Percentiles rank a stretch among this genome's conserved stretches.
phyloP scores from a whole-genome alignment of 1,140 invertebrate species.

The Matsumurasca onukii region DNA sequence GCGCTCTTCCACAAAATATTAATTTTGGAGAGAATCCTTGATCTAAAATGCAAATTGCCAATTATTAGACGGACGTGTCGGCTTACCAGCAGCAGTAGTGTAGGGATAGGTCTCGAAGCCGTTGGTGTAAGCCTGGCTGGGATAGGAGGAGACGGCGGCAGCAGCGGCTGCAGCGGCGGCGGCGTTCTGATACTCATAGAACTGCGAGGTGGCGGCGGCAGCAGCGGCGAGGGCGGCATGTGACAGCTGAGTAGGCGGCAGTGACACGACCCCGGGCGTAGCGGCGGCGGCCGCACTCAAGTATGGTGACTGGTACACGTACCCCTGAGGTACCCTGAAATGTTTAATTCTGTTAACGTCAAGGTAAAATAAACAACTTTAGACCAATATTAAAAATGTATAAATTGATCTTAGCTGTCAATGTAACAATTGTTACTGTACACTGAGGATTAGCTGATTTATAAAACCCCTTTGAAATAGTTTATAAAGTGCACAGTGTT shows the following conservation, averaged over 20 bases:
- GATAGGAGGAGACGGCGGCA: slow-evolving; percentile 44
- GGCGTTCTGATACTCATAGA: slow-evolving; percentile 50
- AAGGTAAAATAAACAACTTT: no score
- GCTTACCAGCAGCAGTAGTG: slow-evolving; percentile 41
- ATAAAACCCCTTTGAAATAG: no score
- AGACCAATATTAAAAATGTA: no score
- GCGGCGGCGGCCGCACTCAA: slow-evolving; percentile 41
- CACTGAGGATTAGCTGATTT: no score
- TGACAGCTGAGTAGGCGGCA: slow-evolving; percentile 43
- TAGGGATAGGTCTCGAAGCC: slow-evolving; percentile 45
- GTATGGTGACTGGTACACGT: slow-evolving; percentile 49
- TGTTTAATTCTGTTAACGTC: no score
- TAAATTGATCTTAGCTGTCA: no score
- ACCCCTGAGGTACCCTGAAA: slow-evolving; percentile 48
- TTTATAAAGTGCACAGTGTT: no score
- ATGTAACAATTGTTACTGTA: no score
- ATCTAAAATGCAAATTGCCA: no score
- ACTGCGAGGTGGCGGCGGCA: slow-evolving; percentile 44
- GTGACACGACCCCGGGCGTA: slow-evolving; percentile 44
- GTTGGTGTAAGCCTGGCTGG: slow-evolving; percentile 44
- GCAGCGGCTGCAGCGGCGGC: slow-evolving; percentile 44
- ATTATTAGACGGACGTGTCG: no score
- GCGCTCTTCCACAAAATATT: no score
- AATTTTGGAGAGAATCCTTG: no score
- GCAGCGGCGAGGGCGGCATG: slow-evolving; percentile 42